Base-by-base conservation (phyloP, 2,888 invertebrate genomes). In the Opisthograptis luteolata region DNA sequence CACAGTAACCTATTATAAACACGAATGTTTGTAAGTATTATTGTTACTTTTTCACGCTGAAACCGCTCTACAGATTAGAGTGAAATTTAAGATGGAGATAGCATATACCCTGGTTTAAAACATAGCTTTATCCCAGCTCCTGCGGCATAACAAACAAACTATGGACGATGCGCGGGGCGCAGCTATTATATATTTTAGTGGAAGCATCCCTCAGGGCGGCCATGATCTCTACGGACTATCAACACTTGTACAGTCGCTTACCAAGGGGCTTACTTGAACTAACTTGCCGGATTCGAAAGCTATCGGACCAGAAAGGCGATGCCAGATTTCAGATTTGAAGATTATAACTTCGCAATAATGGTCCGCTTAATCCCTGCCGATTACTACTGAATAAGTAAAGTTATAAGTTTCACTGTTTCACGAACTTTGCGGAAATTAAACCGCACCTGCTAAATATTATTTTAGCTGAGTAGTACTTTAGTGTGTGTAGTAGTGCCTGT, bases 341-440 rank as follows among this genome's bases (percentile, higher is more conserved):
- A 28, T 32, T 39, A 39, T 35, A 44, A 44, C 50, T 50, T 48
- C 15, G 17, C 13, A 22, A 12, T 47, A 31, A 43, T 19, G 13
- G 20, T 30, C 39, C 28, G 24, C 36, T 9, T 47, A 50, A 60
- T 54, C 49, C 39, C 27, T 7, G 7, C 42, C 39, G 17, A 43
- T 44, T 40, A 45, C 27, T 7, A 9, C 42, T 41, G 17, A 43
- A 47, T 40, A 45, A 46, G 35, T 52, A 44, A 27, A 49, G 37
- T 40, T 39, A 45, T 42, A 42, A 48, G 49, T 46, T 53, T 35
- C 37, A 20, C 24, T 42, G 49, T 46, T 53, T 35, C 37, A 20
- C 24, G 7, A 44, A 53, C 34, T 43, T 45, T 35, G 20, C 15
- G 24, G 45, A 39, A 50, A 50, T 28, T 39, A 34, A 44, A 52